Percentiles rank a stretch among this genome's conserved stretches.
These are phyloP conservation scores for Nomada ruficornis DNA, from an alignment of 2,888 invertebrate species.

Conservation along the genomic window DNA sequence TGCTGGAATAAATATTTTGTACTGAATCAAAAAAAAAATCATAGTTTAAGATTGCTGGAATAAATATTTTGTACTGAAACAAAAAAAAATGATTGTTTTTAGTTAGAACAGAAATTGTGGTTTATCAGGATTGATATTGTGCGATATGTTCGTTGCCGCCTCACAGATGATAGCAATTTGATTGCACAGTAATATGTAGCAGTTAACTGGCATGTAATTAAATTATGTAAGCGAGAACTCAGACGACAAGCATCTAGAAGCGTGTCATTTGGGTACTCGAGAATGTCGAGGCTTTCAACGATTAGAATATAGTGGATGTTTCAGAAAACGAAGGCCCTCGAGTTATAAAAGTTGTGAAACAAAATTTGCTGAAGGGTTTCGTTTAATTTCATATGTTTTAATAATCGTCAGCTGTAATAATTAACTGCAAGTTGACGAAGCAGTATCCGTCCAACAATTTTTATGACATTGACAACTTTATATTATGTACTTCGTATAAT, in stretches of 20 bases:
- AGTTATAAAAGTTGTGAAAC: not conserved
- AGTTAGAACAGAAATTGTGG: constrained; percentile 7
- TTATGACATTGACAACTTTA: too few species aligned
- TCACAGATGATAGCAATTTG: constrained; percentile 58
- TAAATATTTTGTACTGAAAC: too few species aligned
- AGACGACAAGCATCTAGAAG: constrained; percentile 28
- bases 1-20: not conserved
- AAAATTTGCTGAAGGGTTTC: not conserved
- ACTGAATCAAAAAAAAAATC: not conserved
- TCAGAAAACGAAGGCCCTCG: not conserved
- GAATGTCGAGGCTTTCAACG: constrained; percentile 34
- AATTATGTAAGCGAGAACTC: constrained; percentile 54
- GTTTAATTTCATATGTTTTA: not conserved
- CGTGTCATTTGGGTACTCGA: constrained; percentile 36
- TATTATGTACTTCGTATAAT: too few species aligned
- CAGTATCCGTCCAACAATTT: too few species aligned
- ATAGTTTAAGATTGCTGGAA: not conserved
- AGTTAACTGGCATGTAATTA: constrained; percentile 58
- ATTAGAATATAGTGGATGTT: not conserved
- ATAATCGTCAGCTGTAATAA: not conserved
- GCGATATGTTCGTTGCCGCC: constrained; percentile 50
- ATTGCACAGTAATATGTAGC: constrained; percentile 63
- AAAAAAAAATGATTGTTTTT: not conserved
- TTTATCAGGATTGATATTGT: constrained; percentile 24
- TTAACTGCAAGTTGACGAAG: not conserved